These are phyloP conservation scores for Marmota flaviventris DNA, from an alignment of 2,113 vertebrate species.

Conservation along the genomic window DNA sequence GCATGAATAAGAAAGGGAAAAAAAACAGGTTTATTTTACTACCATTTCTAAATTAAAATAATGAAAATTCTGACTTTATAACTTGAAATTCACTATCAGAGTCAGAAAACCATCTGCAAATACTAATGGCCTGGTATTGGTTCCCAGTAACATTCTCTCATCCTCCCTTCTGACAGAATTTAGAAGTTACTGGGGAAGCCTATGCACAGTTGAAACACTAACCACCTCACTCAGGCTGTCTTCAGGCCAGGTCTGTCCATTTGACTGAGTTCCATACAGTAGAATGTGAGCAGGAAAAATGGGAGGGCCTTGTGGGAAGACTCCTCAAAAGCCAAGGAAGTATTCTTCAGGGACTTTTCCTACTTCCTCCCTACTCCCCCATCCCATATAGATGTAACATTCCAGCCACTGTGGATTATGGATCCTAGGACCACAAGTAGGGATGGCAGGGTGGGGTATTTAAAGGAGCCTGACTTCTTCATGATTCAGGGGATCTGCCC, in stretches of 20 bases:
- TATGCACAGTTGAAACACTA: not conserved
- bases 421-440: not conserved
- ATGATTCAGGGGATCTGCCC: too few species aligned
- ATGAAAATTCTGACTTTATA: slow-evolving; percentile 40
- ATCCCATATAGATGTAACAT: too few species aligned
- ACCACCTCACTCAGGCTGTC: not conserved
- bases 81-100: not conserved
- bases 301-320: not conserved
- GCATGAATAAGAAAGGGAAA: not conserved
- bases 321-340: not conserved
- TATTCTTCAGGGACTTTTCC: not conserved
- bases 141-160: not conserved
- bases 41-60: not conserved
- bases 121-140: not conserved
- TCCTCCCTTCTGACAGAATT: not conserved
- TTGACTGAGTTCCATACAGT: not conserved
- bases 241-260: not conserved
- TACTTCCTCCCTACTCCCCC: not conserved
- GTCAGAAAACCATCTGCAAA: not conserved
- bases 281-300: not conserved
- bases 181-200: not conserved
- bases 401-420: not conserved
- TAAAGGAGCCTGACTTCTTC: not conserved
- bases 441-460: rapidly evolving
- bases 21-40: not conserved